These are phyloP conservation scores for Invenusta paracnida DNA, from an alignment of 2,888 invertebrate species.

Conservation along the genomic window DNA sequence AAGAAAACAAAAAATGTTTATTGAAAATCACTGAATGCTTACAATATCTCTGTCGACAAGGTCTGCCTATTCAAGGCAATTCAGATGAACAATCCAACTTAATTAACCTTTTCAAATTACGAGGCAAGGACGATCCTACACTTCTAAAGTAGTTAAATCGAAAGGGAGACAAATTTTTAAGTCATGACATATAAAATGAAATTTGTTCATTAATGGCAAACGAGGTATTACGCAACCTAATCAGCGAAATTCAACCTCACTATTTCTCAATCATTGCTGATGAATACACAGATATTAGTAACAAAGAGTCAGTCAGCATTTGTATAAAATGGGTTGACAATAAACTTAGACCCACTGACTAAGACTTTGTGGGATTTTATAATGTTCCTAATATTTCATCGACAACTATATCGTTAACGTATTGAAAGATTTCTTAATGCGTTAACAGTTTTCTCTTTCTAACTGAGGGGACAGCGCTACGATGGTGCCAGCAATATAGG, in stretches of 20 bases:
- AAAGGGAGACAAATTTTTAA: neutral
- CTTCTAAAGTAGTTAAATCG: neutral
- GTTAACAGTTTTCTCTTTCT: no score
- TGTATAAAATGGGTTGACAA: neutral
- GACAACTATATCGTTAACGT: no score
- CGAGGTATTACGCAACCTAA: neutral
- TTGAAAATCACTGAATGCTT: neutral
- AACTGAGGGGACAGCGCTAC: no score
- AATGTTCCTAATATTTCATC: no score
- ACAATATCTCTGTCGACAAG: neutral
- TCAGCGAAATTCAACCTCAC: neutral
- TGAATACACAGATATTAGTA: neutral
- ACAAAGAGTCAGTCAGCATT: neutral
- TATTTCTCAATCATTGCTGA: neutral
- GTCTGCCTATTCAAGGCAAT: neutral
- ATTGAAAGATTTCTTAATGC: no score
- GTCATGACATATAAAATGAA: neutral
- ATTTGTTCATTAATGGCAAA: neutral
- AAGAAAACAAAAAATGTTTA: neutral
- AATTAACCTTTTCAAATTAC: neutral
- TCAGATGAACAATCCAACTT: neutral
- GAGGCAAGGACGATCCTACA: neutral
- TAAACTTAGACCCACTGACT: no score
- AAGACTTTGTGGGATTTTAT: no score
- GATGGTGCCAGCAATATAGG: no score